Conservation (phyloP, 2,888 invertebrate species). For the Himalopsyche anomala region DNA sequence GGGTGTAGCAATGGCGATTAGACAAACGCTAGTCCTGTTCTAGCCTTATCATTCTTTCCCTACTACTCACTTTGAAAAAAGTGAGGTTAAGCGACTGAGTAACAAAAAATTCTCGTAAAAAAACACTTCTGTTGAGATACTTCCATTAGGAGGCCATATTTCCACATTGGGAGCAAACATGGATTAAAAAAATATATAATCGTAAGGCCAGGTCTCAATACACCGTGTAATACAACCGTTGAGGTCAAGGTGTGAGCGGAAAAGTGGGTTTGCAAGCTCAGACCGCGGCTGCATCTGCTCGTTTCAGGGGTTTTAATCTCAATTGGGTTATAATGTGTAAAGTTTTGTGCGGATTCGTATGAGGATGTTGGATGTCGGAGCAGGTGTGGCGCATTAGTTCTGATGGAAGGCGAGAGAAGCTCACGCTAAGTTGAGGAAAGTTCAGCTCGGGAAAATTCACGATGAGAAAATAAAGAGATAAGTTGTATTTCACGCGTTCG, state of each 20-base stretch:
- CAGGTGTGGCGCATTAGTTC: conserved; percentile 16
- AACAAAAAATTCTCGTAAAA: too few species aligned
- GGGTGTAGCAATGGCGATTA: too few species aligned
- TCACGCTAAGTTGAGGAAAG: not conserved
- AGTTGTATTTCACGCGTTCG: not conserved
- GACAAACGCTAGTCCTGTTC: too few species aligned
- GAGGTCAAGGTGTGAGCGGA: not conserved
- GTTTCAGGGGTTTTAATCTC: conserved; percentile 53
- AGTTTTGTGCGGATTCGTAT: conserved; percentile 49
- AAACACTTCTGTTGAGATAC: too few species aligned
- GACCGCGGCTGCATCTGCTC: conserved; percentile 52
- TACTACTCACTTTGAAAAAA: too few species aligned
- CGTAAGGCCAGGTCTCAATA: too few species aligned
- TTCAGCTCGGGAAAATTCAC: not conserved
- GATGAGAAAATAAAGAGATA: conserved; percentile 22
- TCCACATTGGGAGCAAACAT: too few species aligned
- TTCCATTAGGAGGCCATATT: too few species aligned
- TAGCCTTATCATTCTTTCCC: too few species aligned
- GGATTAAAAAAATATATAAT: too few species aligned
- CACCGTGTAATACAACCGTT: not conserved
- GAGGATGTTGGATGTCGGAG: conserved; percentile 5
- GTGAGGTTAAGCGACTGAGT: too few species aligned
- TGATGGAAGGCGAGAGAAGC: not conserved
- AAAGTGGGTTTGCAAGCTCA: not conserved
- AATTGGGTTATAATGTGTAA: conserved; percentile 59